Conservation (phyloP, 2,888 invertebrate genomes). For the Podotricha telesiphe region DNA sequence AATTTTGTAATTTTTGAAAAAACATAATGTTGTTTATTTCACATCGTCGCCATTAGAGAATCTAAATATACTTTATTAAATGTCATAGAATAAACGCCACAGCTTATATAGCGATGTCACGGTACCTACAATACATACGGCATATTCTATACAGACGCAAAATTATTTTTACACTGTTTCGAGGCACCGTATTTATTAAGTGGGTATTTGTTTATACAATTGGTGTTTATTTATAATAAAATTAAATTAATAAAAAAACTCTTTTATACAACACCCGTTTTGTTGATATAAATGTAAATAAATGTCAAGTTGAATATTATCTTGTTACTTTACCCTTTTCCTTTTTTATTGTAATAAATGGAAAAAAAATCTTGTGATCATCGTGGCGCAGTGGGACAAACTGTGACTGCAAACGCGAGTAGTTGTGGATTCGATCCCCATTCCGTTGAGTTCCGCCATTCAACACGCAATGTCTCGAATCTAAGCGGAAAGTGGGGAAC, state of each 20-base stretch:
- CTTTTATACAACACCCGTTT: slow-evolving; percentile 85
- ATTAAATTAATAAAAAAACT: slow-evolving; percentile 73
- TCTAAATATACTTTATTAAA: neutral
- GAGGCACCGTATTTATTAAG: slow-evolving; percentile 69
- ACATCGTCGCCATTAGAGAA: neutral
- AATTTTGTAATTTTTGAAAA: too few species aligned
- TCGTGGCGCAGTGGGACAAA: too few species aligned
- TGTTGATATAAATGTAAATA: slow-evolving; percentile 85
- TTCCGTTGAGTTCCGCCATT: too few species aligned
- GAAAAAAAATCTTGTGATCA: too few species aligned
- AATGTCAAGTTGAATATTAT: slow-evolving; percentile 79
- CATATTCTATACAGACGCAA: slow-evolving; percentile 66
- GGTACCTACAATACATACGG: slow-evolving; percentile 50
- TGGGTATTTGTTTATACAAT: slow-evolving; percentile 75
- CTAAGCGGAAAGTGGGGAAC: too few species aligned
- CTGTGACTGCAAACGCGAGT: too few species aligned
- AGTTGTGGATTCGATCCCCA: too few species aligned
- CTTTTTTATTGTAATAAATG: neutral
- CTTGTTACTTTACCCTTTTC: slow-evolving; percentile 48
- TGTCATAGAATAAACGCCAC: slow-evolving; percentile 15
- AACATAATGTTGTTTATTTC: neutral
- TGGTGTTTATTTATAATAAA: too few species aligned
- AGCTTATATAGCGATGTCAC: slow-evolving; percentile 52
- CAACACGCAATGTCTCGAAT: too few species aligned
- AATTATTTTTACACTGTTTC: slow-evolving; percentile 75